Base-by-base conservation (phyloP, 1,140 invertebrate genomes). In the Plectrocnemia conspersa region DNA sequence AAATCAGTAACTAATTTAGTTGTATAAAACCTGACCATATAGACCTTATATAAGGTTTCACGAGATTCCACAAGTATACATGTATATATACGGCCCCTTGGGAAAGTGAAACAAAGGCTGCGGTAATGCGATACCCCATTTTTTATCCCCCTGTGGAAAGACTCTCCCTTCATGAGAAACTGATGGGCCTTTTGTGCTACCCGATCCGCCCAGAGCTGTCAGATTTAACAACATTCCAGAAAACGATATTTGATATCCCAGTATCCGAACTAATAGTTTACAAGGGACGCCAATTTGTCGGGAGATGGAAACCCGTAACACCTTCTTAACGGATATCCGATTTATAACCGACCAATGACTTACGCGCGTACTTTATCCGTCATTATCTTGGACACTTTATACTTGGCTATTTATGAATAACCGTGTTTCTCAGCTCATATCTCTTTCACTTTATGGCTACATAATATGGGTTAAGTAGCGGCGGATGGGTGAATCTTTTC, bases 201-300 rank as follows among this genome's bases (percentile, higher is more conserved):
- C 35, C 35, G 35, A 38, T 38, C 5, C 35, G 35, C 35, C 35
- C 35, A 5, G 35, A 38, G 35, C 35, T 38, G 35, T 38, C 35
- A 38, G 35, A 38, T 38, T 38, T 38, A 38, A 38, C 35, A 38
- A 38, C 35, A 38, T 38, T 38, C 15, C 35, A 13, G 10, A 38
- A n/a, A 38, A 38, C 35, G 35, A 38, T 38, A 38, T 38, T 38
- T 38, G 35, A 38, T 38, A 38, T 38, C 15, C 35, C 15, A 16
- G 35, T 38, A 38, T 9, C 35, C 35, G 35, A 38, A 38, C 35
- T 38, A 38, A 38, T 38, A 38, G 35, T 38, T 38, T 38, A 38
- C 35, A 38, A 38, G 35, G 35, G 35, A 38, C 18, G 35, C 35
- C 35, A 38, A 38, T 38, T 38, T 38, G 35, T 15, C 18, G 35